Evolutionary conservation across 2,888 invertebrate species (phyloP), one percentile per base, ranked within the genome.

Genomic region (Epicampocera succincta): DNA sequence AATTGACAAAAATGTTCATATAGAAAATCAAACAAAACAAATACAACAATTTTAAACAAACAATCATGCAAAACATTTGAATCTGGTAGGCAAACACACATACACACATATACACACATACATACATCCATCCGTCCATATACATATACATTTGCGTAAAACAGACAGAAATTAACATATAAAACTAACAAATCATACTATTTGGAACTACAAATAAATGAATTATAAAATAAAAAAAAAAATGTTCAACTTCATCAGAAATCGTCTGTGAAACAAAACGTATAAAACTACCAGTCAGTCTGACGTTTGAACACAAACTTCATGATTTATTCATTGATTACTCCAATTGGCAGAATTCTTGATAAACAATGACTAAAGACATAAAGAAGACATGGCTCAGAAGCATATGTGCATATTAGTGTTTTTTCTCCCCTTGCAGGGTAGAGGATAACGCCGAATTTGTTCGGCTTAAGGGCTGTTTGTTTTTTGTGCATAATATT

Each of bases 261-360:
- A 54, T 61, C 33, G 46, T 54, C 61, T 69, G 48, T 46, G 61
- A 54, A 74, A 66, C 12, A 50, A 56, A 69, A 58, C 2, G 29
- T 15, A 71, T 52, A 71, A 48, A 63, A 60, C 21, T 50, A 52
- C 29, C 38, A 72, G 65, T 44, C 56, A 68, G 38, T 60, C 44
- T 72, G 46, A 54, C 12, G 58, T 21, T 40, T 15, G 58, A 73
- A 58, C 44, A 44, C 48, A 76, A 77, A 61, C 54, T 71, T 71
- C 52, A 74, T 82, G 78, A 82, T 82, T 82, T 82, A 82, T 82
- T 82, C 74, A 82, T 82, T 63, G 82, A 78, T 78, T 75, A 66
- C 74, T 82, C 44, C 60, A 71, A 82, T 78, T 78, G 82, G 60
- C 74, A 78, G 52, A 78, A 71, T 66, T 75, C 74, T 71, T 78